Evolutionary conservation across 2,888 invertebrate species (phyloP).

Genomic region (Autographa gamma): DNA sequence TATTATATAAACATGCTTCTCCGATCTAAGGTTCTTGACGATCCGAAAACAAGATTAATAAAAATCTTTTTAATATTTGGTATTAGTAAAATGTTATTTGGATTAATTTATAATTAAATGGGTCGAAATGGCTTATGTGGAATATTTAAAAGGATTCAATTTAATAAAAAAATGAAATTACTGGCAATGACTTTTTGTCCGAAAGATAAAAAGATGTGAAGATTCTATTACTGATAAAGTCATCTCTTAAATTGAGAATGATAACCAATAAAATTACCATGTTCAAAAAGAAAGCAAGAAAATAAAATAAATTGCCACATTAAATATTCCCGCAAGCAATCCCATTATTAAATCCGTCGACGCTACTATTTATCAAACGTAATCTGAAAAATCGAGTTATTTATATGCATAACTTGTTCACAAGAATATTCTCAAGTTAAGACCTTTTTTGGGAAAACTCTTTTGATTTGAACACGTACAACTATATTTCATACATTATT

Average conservation of each 20-base stretch:
- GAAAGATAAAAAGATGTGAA: too few relatives aligned
- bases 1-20: too few relatives aligned
- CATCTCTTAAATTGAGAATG: not conserved
- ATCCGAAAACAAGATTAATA: too few relatives aligned
- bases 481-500: slow-evolving; percentile 22
- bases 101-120: too few relatives aligned
- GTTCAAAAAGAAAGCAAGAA: not conserved
- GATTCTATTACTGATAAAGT: too few relatives aligned
- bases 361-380: slow-evolving; percentile 25
- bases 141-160: too few relatives aligned
- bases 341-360: slow-evolving; percentile 9
- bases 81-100: too few relatives aligned
- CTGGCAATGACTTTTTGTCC: too few relatives aligned
- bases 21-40: too few relatives aligned
- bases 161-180: too few relatives aligned
- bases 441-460: slow-evolving; percentile 26
- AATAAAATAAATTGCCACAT: slow-evolving; percentile 1
- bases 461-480: slow-evolving; percentile 44
- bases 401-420: slow-evolving; percentile 47
- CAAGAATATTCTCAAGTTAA: slow-evolving; percentile 31
- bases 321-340: not conserved
- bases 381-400: slow-evolving; percentile 46
- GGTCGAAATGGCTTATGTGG: too few relatives aligned
- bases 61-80: too few relatives aligned
- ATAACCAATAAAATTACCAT: not conserved